Conservation (phyloP, 2,888 invertebrate genomes). For the Neelides folsomi region DNA sequence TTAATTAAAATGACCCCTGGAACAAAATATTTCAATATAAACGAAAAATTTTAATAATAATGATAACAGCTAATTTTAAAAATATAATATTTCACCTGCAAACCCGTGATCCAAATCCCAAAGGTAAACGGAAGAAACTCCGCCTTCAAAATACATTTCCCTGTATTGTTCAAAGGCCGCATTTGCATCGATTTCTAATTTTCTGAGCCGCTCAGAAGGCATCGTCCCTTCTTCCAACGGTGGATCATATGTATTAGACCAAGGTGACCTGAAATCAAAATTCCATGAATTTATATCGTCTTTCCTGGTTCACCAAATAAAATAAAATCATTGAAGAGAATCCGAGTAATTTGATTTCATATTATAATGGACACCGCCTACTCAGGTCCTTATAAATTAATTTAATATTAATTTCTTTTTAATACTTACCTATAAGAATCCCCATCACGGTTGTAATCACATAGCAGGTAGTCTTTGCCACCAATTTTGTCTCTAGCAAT, state of each 20-base stretch:
- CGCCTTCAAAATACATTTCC: conserved; percentile 99
- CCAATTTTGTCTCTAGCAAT: conserved; percentile 82
- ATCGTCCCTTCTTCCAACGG: conserved; percentile 95
- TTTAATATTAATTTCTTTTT: too few species aligned
- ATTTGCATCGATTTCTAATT: conserved; percentile 94
- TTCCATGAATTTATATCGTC: too few species aligned
- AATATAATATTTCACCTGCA: conserved; percentile 49
- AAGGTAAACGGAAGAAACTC: conserved; percentile 95
- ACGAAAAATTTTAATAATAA: background rate
- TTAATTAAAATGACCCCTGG: conserved; percentile 93
- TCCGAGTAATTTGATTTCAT: too few species aligned
- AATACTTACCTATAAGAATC: conserved; percentile 72
- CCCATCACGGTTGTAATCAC: conserved; percentile 98
- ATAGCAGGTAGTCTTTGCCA: conserved; percentile 92
- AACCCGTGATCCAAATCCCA: conserved; percentile 99
- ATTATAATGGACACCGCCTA: background rate
- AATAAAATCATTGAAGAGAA: background rate
- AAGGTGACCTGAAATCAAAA: conserved; percentile 73
- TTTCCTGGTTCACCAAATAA: background rate
- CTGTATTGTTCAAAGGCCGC: conserved; percentile 97
- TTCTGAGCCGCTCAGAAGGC: conserved; percentile 90
- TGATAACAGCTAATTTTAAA: background rate
- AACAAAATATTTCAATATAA: conserved; percentile 31
- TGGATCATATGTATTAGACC: conserved; percentile 98
- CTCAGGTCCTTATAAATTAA: background rate